Conservation (phyloP, 2,888 invertebrate genomes). For the Anagyrus pseudococci region DNA sequence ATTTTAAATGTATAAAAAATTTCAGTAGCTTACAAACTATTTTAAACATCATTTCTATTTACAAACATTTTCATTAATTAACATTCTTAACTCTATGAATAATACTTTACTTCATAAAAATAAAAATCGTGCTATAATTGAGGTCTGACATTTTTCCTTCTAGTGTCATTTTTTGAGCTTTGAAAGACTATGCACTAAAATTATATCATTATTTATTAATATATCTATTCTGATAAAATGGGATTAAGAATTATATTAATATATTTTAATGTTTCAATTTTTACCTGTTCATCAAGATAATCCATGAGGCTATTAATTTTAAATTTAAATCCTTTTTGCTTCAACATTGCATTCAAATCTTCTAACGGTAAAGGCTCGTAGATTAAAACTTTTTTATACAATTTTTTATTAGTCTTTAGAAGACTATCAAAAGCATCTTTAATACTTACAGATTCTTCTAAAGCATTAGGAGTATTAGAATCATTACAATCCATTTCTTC, state of each 20-base stretch:
- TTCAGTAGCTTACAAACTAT: background rate
- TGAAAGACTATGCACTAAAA: slow-evolving; percentile 51
- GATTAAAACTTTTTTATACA: slow-evolving; percentile 61
- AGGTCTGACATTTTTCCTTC: slow-evolving; percentile 15
- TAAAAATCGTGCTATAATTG: background rate
- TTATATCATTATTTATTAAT: slow-evolving; percentile 16
- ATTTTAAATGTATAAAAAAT: background rate
- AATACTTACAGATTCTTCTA: slow-evolving; percentile 39
- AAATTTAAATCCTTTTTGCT: slow-evolving; percentile 61
- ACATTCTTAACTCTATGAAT: background rate
- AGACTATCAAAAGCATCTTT: slow-evolving; percentile 46
- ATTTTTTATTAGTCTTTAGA: slow-evolving; percentile 54
- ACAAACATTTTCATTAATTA: background rate
- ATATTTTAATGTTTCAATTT: too few relatives aligned
- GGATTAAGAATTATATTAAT: slow-evolving; percentile 1
- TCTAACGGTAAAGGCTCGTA: slow-evolving; percentile 65
- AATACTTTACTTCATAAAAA: background rate
- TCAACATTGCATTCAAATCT: slow-evolving; percentile 59
- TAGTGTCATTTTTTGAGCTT: slow-evolving; percentile 32
- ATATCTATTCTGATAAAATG: background rate
- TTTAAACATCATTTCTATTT: background rate
- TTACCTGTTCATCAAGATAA: slow-evolving; percentile 65
- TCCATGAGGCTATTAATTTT: slow-evolving; percentile 61
- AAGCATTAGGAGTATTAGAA: slow-evolving; percentile 20
- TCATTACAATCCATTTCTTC: slow-evolving; percentile 47